Percentiles rank a stretch among this genome's conserved stretches.
Conservation (phyloP, 2,888 invertebrate genomes). For the Willowsia nigromaculata region DNA sequence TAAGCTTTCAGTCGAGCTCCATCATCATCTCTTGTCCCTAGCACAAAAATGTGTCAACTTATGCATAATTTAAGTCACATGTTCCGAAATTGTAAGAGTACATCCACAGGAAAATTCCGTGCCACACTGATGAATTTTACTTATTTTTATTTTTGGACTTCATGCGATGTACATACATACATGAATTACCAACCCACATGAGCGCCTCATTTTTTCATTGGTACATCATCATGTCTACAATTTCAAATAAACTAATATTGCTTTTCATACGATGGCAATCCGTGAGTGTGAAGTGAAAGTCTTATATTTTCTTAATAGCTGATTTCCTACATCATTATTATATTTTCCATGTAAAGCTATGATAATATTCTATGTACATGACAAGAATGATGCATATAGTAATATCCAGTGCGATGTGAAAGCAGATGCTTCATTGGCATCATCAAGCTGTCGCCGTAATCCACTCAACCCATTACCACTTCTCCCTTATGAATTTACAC, state of each 20-base stretch:
- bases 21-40: slow-evolving; percentile 45
- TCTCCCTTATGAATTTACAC: slow-evolving; percentile 69
- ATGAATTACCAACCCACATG: neutral
- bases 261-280: no score
- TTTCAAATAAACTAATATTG: neutral
- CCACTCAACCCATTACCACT: slow-evolving; percentile 73
- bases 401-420: slow-evolving; percentile 15
- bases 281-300: neutral
- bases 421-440: slow-evolving; percentile 72
- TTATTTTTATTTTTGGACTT: neutral
- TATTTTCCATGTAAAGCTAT: slow-evolving; percentile 9
- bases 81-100: slow-evolving; percentile 46
- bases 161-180: neutral
- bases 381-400: slow-evolving; percentile 44
- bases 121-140: slow-evolving; percentile 37
- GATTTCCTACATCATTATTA: slow-evolving; percentile 35
- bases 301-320: slow-evolving; percentile 44
- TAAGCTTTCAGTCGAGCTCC: slow-evolving; percentile 60
- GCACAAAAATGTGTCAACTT: slow-evolving; percentile 70
- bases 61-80: slow-evolving; percentile 72
- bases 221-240: neutral
- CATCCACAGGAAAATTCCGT: slow-evolving; percentile 5
- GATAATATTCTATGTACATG: slow-evolving; percentile 26
- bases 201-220: neutral
- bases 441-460: slow-evolving; percentile 67